Percentiles rank a stretch among this genome's conserved stretches.
phyloP scores from a whole-genome alignment of 2,888 invertebrate species.

The Magallana nippona region DNA sequence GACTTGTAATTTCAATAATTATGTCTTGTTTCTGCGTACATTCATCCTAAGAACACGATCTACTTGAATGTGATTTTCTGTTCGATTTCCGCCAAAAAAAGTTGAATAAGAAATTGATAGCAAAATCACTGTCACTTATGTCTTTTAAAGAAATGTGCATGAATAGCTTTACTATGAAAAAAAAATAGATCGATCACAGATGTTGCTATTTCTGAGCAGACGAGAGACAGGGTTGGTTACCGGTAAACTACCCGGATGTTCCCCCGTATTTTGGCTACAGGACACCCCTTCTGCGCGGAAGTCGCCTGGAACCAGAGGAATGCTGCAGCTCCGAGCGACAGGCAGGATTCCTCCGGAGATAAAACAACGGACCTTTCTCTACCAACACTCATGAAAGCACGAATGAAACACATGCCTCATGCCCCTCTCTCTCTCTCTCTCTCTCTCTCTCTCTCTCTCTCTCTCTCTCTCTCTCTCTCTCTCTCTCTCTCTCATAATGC shows the following conservation, averaged over 20 bases:
- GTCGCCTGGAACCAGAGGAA: conserved; percentile 17
- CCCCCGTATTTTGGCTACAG: not conserved
- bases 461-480: too few relatives aligned
- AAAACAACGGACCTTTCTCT: conserved; percentile 8
- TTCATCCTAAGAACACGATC: not conserved
- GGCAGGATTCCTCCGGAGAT: not conserved
- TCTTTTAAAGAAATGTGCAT: not conserved
- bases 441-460: too few relatives aligned
- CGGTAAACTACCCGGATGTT: conserved; percentile 21
- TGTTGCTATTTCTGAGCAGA: not conserved
- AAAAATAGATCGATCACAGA: not conserved
- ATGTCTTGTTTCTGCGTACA: conserved; percentile 1
- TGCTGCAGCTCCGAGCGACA: not conserved
- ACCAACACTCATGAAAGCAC: not conserved
- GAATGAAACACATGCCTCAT: too few relatives aligned
- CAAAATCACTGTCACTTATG: not conserved
- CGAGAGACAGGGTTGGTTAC: not conserved
- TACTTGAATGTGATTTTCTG: not conserved
- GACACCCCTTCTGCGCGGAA: not conserved
- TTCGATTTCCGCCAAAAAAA: not conserved
- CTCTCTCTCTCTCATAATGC: too few relatives aligned
- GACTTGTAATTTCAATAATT: not conserved
- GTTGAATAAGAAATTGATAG: not conserved
- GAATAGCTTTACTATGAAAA: not conserved
- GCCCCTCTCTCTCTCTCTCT: too few relatives aligned